Evolutionary conservation across 64 coral and sea anemone species (phyloP).

Genomic region (Stylophora pistillata): DNA sequence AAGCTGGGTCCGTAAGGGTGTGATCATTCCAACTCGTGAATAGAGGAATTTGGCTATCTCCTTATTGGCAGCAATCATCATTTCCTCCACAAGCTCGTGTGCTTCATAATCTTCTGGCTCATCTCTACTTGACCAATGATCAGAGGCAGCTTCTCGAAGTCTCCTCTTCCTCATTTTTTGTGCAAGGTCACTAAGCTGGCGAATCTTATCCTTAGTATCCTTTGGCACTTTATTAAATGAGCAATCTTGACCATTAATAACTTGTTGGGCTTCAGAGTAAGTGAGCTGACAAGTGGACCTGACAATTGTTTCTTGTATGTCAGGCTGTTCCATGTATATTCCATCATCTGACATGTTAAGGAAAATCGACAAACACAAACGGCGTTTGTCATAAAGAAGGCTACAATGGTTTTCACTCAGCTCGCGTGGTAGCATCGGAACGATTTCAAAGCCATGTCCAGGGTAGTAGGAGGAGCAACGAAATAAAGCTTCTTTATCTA

Average conservation of each 20-base stretch:
- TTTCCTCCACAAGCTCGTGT: constrained; percentile 87
- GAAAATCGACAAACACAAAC: constrained; percentile 66
- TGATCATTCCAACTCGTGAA: neutral
- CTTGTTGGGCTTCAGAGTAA: constrained; percentile 59
- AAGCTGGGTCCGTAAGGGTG: constrained; percentile 68
- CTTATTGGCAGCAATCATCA: constrained; percentile 87
- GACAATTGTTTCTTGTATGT: constrained; percentile 62
- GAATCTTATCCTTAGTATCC: neutral
- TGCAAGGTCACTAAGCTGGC: constrained; percentile 15
- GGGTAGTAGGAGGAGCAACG: constrained; percentile 75
- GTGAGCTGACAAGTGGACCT: constrained; percentile 50
- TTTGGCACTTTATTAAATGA: neutral
- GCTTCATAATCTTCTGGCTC: constrained; percentile 50
- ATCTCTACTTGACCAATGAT: constrained; percentile 38
- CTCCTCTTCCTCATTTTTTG: constrained; percentile 31
- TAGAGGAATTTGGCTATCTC: constrained; percentile 52
- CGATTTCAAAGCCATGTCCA: constrained; percentile 18
- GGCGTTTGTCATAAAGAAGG: constrained; percentile 47
- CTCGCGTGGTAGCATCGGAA: constrained; percentile 73
- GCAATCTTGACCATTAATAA: constrained; percentile 26
- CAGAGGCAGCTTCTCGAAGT: constrained; percentile 33
- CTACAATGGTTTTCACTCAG: constrained; percentile 80
- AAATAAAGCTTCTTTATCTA: constrained; percentile 69
- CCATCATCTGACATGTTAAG: constrained; percentile 36
- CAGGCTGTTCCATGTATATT: constrained; percentile 10